Percentiles rank a stretch among this genome's conserved stretches.
Conservation (phyloP, 2,797 vertebrate species). For the Sciaenops ocellatus region DNA sequence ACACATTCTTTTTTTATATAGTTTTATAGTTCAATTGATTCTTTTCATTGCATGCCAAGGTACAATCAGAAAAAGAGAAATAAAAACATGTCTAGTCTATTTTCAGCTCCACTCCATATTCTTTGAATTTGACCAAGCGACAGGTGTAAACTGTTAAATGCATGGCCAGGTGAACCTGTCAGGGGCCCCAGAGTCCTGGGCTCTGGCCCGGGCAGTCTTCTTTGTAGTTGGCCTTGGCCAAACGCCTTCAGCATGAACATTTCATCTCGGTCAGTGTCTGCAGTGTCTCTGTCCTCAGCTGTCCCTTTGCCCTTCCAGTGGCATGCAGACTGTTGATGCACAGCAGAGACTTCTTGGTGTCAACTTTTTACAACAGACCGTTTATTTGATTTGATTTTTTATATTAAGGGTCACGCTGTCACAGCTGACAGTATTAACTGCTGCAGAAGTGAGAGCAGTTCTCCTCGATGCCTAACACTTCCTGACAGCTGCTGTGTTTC, state of each 20-base stretch:
- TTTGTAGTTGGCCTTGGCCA: background rate
- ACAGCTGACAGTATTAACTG: background rate
- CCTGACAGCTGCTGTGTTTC: background rate
- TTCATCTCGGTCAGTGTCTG: conserved; percentile 5
- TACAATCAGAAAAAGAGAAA: background rate
- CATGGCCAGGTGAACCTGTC: background rate
- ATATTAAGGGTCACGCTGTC: background rate
- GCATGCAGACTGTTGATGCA: conserved; percentile 10
- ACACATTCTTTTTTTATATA: too few species aligned
- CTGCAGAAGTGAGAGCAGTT: background rate
- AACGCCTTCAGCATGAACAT: conserved; percentile 11
- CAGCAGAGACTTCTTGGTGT: conserved; percentile 9
- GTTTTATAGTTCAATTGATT: background rate
- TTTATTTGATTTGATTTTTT: conserved; percentile 3
- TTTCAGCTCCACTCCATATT: background rate
- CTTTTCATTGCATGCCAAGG: background rate
- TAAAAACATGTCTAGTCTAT: background rate
- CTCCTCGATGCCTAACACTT: background rate
- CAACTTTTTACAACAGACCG: conserved; percentile 1
- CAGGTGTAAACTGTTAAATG: background rate
- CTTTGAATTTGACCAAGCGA: background rate
- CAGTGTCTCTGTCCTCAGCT: background rate
- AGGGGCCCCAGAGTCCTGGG: background rate
- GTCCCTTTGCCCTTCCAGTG: background rate
- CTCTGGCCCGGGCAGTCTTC: background rate